Evolutionary conservation across 2,888 invertebrate genomes (phyloP), one percentile per base, ranked within the genome.

Genomic region (Villa cingulata): DNA sequence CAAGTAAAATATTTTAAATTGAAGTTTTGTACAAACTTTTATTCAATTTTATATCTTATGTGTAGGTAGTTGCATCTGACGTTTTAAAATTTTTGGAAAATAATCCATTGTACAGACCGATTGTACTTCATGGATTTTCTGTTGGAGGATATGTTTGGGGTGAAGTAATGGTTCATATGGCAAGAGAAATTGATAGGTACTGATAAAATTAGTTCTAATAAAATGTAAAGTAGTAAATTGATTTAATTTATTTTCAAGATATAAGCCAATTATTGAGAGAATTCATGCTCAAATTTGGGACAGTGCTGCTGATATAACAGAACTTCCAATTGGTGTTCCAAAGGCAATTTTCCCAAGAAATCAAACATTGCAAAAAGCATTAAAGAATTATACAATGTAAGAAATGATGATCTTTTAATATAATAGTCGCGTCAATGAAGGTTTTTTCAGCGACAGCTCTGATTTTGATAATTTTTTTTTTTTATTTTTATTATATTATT

Each of bases 71-170:
- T 43, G 86, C 89, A 0, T 74, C 71, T 2, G 83, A 88, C 56
- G 70, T 89, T 23, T 62, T 90, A 20, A 78, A 80, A 54, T 85
- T 90, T 62, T 70, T 91, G 62, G 73, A 80, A 27, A 84, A 86
- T 59, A 72, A 74, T 40, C 62, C 67, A 45, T 80, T 80, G 47
- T 65, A 62, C 51, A 72, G 78, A 20, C 83, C 85, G 4, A 68
- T 89, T 51, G 70, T 89, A 37, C 65, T 91, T 34, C 91, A 94
- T 66, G 91, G 90, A 2, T 91, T 92, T 70, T 91, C 91, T 0
- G 88, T 92, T 1, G 92, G 83, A 3, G 91, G 83, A 0, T 92
- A 92, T 66, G 71, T 90, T 58, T 86, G 86, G 80, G 87, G 89
- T 18, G 92, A 94, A 69, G 78, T 81, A 48, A 74, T 86, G 56